Base-by-base conservation (phyloP, 2,797 vertebrate genomes). In the Tamandua tetradactyla region DNA sequence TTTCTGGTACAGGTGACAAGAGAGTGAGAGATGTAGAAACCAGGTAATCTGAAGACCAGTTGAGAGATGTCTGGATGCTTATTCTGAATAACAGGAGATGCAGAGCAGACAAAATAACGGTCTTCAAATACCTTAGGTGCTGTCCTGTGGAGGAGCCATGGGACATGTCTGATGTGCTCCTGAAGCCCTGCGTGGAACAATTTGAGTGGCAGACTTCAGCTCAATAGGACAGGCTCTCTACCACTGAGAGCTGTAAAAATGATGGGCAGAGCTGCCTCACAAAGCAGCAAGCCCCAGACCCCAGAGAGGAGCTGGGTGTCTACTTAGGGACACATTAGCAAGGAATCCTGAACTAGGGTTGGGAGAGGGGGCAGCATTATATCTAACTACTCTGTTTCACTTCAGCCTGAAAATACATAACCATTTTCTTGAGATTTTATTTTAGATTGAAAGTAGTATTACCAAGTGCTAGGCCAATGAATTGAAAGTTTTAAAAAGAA, bases 361-460 rank as follows among this genome's bases (percentile, higher is more conserved):
- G 20, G 55, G 30, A 18, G 62, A n/a, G 7, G 12, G 9, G 9
- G 22, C 35, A 0, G 37, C 78, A 15, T 44, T n/a, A 25, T 32
- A 40, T 49, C 55, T 40, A 42, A 68, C 13, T 37, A 7, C 11
- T 90, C 25, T n/a, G 11, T 85, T 93, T 72, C 40, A 82, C 61
- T 78, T 49, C 52, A 80, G 18, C 32, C 25, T 89, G 61, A 74
- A 74, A 94, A 72, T 71, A 35, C 2, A 4, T n/a, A 55, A 59
- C 27, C 52, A 23, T 42, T 85, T 35, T 52, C 40, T 74, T 49
- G 35, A 76, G 23, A 59, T 71, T 74, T 79, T 47, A 8, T 66
- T 95, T 94, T 79, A 79, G 79, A 69, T 94, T 52, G 84, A 81
- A 94, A 93, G 47, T 13, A 72, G 10, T 30, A 47, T 44, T 86